These are phyloP conservation scores for Esperia sulphurella DNA, from an alignment of 2,888 invertebrate species.

Conservation along the genomic window DNA sequence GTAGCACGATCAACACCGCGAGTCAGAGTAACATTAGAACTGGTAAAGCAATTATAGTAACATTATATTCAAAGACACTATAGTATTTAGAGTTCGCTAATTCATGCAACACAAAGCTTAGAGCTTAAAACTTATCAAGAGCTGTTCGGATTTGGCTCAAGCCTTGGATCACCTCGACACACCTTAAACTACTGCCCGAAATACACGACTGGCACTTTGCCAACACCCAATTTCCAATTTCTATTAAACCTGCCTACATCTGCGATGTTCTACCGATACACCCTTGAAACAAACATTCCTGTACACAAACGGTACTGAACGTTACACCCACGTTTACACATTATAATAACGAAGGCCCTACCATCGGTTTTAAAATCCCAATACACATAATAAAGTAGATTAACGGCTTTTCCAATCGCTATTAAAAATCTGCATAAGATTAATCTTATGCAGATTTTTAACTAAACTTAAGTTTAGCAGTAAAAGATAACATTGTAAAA, in stretches of 20 bases:
- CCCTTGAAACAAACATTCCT: conserved; percentile 15
- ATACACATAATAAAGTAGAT: neutral
- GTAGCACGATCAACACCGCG: no score
- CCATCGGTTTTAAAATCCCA: neutral
- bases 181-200: neutral
- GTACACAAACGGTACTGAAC: conserved; percentile 36
- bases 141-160: neutral
- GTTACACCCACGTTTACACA: conserved; percentile 23
- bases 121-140: neutral
- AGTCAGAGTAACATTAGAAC: no score
- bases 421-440: no score
- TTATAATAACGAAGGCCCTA: conserved; percentile 15
- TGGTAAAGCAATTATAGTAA: no score
- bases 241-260: conserved; percentile 8
- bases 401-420: no score
- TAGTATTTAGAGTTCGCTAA: neutral
- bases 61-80: no score
- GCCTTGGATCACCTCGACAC: neutral
- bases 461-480: no score
- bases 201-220: conserved; percentile 5
- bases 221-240: conserved; percentile 9
- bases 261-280: neutral
- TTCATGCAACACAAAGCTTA: neutral
- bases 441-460: no score
- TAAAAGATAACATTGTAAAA: no score